Percentiles rank a stretch among this genome's conserved stretches.
These are phyloP conservation scores for Tauraco hartlaubi DNA, from an alignment of 2,797 vertebrate species.

Conservation along the genomic window DNA sequence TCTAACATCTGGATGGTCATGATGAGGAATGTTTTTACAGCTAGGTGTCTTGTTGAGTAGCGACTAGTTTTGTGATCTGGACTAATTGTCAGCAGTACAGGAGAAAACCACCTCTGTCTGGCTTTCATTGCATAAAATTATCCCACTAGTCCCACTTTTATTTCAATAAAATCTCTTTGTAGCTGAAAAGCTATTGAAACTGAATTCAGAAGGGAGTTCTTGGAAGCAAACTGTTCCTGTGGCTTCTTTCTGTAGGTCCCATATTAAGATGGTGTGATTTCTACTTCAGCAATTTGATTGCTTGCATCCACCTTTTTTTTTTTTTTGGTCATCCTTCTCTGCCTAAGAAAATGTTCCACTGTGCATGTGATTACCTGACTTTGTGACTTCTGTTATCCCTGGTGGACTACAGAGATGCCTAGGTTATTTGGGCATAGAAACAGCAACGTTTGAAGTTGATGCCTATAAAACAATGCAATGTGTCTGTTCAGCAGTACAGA, in stretches of 20 bases:
- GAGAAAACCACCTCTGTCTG: conserved; percentile 27
- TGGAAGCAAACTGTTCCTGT: conserved; percentile 8
- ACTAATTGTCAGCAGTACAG: conserved; percentile 39
- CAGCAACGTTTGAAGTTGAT: background rate
- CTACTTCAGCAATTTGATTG: background rate
- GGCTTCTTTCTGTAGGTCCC: conserved; percentile 25
- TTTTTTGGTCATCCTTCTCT: background rate
- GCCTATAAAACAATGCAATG: background rate
- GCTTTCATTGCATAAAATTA: conserved; percentile 29
- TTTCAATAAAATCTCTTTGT: conserved; percentile 27
- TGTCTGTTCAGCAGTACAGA: background rate
- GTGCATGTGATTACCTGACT: background rate
- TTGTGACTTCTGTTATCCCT: background rate
- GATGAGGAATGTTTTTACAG: conserved; percentile 24
- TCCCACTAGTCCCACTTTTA: conserved; percentile 25
- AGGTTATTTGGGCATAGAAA: background rate
- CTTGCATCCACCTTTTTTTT: background rate
- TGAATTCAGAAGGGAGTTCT: conserved; percentile 30
- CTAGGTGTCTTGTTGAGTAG: conserved; percentile 26
- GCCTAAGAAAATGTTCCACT: background rate
- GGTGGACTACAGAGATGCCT: background rate
- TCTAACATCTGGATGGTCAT: background rate
- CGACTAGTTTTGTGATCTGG: background rate
- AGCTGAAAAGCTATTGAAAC: conserved; percentile 40
- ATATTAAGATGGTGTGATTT: background rate